Percentiles rank a stretch among this genome's conserved stretches.
phyloP scores from a whole-genome alignment of 2,113 vertebrate species.

The Rhipidura dahli region DNA sequence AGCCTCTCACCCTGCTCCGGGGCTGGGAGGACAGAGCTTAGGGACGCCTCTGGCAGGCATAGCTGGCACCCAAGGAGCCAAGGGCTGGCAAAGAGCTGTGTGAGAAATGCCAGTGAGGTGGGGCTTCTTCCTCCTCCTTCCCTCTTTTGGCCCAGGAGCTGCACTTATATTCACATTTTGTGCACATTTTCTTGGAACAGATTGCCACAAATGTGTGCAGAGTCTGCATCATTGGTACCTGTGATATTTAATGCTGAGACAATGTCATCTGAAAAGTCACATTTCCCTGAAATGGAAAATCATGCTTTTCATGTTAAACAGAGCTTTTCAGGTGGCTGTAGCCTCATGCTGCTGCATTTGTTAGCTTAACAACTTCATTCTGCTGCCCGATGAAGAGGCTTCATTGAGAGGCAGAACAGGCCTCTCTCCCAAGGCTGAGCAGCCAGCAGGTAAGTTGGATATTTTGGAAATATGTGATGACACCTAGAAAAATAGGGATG shows the following conservation, averaged over 20 bases:
- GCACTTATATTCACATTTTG: background rate
- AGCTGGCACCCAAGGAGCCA: background rate
- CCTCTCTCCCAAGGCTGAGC: background rate
- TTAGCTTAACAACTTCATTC: background rate
- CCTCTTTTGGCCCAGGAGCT: background rate
- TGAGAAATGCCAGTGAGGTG: fast-evolving
- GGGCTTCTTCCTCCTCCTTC: no score
- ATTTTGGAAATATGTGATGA: background rate
- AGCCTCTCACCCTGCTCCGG: fast-evolving
- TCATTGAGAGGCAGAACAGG: background rate
- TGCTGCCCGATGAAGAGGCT: background rate
- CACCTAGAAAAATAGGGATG: background rate
- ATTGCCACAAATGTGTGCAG: fast-evolving
- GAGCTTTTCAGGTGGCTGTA: background rate
- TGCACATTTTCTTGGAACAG: background rate
- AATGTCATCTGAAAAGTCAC: background rate
- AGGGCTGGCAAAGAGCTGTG: background rate
- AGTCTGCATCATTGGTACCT: background rate
- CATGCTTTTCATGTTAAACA: background rate
- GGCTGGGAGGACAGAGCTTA: no score
- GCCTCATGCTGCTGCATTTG: background rate
- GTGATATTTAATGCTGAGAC: background rate
- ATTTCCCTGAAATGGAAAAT: background rate
- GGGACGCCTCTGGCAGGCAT: background rate
- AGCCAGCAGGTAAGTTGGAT: background rate